These are phyloP conservation scores for Drosophila jambulina DNA, from an alignment of 1,140 invertebrate genomes.

Conservation along the genomic window DNA sequence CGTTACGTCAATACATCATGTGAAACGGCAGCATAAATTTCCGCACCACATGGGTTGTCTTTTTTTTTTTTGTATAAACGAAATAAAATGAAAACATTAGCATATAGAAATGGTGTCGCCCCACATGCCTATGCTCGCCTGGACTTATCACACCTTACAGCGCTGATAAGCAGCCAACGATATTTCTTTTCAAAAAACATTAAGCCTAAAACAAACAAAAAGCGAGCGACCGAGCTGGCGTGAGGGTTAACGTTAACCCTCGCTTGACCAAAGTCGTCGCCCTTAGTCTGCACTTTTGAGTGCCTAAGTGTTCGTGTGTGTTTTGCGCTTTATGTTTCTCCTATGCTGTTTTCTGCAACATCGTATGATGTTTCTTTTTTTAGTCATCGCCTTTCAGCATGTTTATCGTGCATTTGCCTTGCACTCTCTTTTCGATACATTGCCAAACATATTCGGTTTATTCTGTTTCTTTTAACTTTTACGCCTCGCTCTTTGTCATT, in stretches of 20 bases:
- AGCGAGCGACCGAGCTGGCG: not conserved
- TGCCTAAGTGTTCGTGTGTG: conserved; percentile 9
- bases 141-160: conserved; percentile 31
- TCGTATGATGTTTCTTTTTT: conserved; percentile 76
- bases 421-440: conserved; percentile 50
- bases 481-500: not conserved
- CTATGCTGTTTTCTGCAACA: conserved; percentile 65
- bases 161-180: conserved; percentile 22
- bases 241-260: conserved; percentile 43
- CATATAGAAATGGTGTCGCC: conserved; percentile 16
- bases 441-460: conserved; percentile 42
- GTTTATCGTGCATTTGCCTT: conserved; percentile 61
- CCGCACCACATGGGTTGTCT: conserved; percentile 12
- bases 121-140: conserved; percentile 15
- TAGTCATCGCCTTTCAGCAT: conserved; percentile 49
- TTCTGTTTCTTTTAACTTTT: conserved; percentile 10
- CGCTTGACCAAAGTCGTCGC: conserved; percentile 43
- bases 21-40: conserved; percentile 48
- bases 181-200: conserved; percentile 10
- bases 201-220: conserved; percentile 15
- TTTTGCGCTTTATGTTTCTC: conserved; percentile 27
- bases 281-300: conserved; percentile 52
- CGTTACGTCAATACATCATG: conserved; percentile 51
- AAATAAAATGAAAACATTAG: conserved; percentile 17
- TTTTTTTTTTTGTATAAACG: conserved; percentile 6